Percentiles rank a stretch among this genome's conserved stretches.
phyloP scores from a whole-genome alignment of 2,797 vertebrate species.

The Sus cebifrons region DNA sequence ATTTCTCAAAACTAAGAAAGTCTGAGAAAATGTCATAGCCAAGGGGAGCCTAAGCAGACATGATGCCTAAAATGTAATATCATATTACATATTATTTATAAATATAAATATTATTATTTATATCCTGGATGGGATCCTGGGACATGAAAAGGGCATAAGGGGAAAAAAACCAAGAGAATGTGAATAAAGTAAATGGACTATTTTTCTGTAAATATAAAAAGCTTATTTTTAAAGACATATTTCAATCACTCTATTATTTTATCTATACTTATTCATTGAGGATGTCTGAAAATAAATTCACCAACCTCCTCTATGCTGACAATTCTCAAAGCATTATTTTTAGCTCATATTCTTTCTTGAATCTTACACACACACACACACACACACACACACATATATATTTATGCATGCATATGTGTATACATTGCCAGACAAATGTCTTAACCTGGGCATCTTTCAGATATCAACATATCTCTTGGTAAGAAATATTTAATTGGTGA shows the following conservation, averaged over 20 bases:
- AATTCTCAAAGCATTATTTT: neutral
- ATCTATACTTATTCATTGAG: neutral
- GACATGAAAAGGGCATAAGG: neutral
- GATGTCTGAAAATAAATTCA: neutral
- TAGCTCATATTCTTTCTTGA: neutral
- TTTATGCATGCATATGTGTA: neutral
- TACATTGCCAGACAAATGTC: neutral
- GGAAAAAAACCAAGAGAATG: neutral
- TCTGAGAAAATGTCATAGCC: neutral
- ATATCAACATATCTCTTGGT: neutral
- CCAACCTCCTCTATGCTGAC: neutral
- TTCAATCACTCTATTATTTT: neutral
- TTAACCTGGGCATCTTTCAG: neutral
- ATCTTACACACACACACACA: neutral
- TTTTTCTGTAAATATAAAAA: constrained; percentile 26
- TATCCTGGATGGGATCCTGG: neutral
- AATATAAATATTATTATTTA: no score
- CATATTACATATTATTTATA: no score
- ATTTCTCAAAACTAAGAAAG: neutral
- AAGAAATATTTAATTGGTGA: neutral
- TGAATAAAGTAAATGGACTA: neutral
- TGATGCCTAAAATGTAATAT: neutral
- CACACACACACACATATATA: neutral
- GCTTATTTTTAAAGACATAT: neutral
- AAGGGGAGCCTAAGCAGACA: neutral